A percentile compares a stretch with the other conserved stretches of the same genome.
Evolutionary conservation across 1,140 invertebrate species (phyloP).

Genomic region (Brachystomella parvula): DNA sequence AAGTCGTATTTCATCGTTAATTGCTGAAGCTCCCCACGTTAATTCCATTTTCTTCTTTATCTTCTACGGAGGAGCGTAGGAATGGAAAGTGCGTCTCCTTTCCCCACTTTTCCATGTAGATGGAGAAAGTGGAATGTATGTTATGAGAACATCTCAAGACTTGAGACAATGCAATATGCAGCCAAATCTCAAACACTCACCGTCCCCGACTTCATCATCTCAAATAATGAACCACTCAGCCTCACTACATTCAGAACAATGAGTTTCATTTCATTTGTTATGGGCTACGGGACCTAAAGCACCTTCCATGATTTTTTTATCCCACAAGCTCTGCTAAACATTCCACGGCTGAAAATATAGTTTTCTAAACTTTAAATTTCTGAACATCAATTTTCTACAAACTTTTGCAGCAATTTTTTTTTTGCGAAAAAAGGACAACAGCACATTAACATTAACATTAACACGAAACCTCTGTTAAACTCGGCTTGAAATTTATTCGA

Average conservation of each 20-base stretch:
- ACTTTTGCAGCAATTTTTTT: too few relatives aligned
- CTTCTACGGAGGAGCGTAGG: slow-evolving; percentile 6
- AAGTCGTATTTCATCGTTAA: slow-evolving; percentile 37
- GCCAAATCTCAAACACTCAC: background rate
- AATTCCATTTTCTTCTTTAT: slow-evolving; percentile 20
- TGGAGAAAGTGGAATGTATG: background rate
- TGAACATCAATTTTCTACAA: too few relatives aligned
- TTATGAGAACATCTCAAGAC: slow-evolving; percentile 5
- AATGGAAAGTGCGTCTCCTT: background rate
- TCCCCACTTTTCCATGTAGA: background rate
- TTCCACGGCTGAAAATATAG: too few relatives aligned
- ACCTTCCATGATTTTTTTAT: too few relatives aligned
- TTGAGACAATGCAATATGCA: slow-evolving; percentile 8
- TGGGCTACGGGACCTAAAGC: too few relatives aligned
- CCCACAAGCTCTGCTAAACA: too few relatives aligned
- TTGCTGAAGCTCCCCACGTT: slow-evolving; percentile 13
- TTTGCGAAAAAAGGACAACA: too few relatives aligned
- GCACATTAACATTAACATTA: too few relatives aligned
- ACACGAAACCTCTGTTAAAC: too few relatives aligned
- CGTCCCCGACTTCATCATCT: background rate
- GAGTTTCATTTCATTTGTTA: too few relatives aligned
- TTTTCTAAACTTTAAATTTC: too few relatives aligned
- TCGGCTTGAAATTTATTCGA: too few relatives aligned
- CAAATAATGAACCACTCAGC: background rate
- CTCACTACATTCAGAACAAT: background rate